phyloP scores from a whole-genome alignment of 2,113 vertebrate species.

The Loxodonta africana region DNA sequence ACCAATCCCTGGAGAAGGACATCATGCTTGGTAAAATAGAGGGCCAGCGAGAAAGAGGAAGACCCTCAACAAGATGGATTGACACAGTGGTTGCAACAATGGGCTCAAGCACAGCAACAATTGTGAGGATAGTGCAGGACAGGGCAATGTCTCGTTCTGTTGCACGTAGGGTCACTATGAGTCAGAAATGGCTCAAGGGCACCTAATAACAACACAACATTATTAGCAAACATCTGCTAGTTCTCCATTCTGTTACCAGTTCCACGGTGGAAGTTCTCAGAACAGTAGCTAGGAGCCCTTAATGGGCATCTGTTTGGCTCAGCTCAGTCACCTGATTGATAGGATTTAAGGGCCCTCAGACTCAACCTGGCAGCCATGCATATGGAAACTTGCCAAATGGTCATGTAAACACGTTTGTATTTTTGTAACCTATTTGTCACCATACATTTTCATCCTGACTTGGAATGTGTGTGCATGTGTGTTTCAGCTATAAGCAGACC shows the following conservation, averaged over 20 bases:
- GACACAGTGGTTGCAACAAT: neutral
- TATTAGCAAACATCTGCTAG: neutral
- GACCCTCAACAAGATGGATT: neutral
- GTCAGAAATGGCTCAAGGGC: neutral
- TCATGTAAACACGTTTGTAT: neutral
- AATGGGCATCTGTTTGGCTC: neutral
- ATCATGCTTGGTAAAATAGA: neutral
- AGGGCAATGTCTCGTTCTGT: neutral
- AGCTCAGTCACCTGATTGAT: neutral
- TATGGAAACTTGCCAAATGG: conserved; percentile 13
- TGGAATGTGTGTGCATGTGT: neutral
- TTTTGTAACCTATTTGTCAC: conserved; percentile 12
- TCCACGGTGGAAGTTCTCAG: neutral
- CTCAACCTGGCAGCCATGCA: neutral
- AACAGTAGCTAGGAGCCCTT: neutral
- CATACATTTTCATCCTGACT: neutral
- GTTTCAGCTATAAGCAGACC: neutral
- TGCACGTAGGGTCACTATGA: neutral
- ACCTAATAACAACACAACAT: neutral
- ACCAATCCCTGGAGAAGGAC: neutral
- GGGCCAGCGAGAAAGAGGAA: neutral
- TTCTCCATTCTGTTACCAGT: neutral
- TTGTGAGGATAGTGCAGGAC: neutral
- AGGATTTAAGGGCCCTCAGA: neutral
- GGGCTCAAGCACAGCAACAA: neutral